A percentile compares a stretch with the other conserved stretches of the same genome.
Conservation (phyloP, 2,797 vertebrate species). For the Antennarius maculatus region DNA sequence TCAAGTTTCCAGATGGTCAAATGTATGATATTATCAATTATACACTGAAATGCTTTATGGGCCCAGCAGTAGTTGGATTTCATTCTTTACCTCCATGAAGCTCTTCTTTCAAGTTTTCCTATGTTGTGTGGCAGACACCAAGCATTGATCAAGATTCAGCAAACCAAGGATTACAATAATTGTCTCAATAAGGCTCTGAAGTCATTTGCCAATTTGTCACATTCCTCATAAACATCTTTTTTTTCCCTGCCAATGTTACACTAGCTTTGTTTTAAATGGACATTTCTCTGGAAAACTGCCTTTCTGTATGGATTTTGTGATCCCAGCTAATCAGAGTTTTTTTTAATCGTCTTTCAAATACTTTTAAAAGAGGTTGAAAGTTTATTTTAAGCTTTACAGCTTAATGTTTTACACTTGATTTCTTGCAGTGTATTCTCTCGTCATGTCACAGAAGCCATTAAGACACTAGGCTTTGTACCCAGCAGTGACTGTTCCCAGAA, state of each 20-base stretch:
- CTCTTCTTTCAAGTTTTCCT: conserved; percentile 20
- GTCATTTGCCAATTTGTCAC: conserved; percentile 35
- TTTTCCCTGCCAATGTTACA: conserved; percentile 27
- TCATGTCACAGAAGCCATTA: background rate
- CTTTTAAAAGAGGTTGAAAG: background rate
- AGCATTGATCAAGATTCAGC: conserved; percentile 30
- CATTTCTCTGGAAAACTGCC: conserved; percentile 10
- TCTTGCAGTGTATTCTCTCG: background rate
- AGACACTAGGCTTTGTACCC: conserved; percentile 5
- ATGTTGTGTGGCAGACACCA: conserved; percentile 32
- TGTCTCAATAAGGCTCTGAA: conserved; percentile 41
- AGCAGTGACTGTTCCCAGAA: background rate
- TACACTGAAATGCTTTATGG: conserved; percentile 28
- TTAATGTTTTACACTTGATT: background rate
- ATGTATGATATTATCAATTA: conserved; percentile 37
- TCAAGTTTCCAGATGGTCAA: conserved; percentile 48
- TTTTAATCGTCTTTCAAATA: background rate
- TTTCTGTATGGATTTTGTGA: conserved; percentile 17
- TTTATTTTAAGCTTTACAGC: background rate
- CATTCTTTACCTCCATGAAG: conserved; percentile 25
- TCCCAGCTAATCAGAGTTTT: conserved; percentile 15
- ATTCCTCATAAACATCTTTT: conserved; percentile 10
- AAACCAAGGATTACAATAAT: conserved; percentile 35
- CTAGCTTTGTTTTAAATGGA: conserved; percentile 37
- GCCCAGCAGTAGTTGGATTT: conserved; percentile 45